Evolutionary conservation across 1,140 invertebrate genomes (phyloP), one percentile per base, ranked within the genome.

Genomic region (Drosophila nebulosa): DNA sequence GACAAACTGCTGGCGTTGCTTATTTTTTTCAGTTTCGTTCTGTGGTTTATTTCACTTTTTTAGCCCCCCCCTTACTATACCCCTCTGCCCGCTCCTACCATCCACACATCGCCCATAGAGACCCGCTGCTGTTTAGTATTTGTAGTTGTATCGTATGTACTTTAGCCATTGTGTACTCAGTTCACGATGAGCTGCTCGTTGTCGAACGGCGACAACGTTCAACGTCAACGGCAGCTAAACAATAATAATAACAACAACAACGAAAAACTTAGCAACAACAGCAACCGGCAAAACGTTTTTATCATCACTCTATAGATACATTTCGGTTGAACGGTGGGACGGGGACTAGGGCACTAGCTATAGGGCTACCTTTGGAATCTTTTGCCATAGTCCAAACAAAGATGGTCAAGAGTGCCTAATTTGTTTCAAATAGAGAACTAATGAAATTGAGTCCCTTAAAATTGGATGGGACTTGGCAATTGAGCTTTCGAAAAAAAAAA

Each of bases 161-260:
- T 88, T 88, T 83, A 83, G 75, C 78, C 83, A 86, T 86, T 86
- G 81, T 86, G 81, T 86, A 88, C 81, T 78, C 81, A 81, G 83
- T 78, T 71, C 81, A 81, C 81, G 83, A 78, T 81, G 74, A 74
- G 80, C 67, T 55, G 64, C 71, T 65, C 59, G 24, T 39, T 39
- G 36, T 39, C 36, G 39, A 59, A 51, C 60, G 64, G 69, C 71
- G 76, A 73, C 79, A 65, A 76, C 71, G 67, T 63, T 58, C 79
- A 65, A 76, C 71, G 71, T 62, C 65, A 67, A 56, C 70, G 64
- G 55, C 74, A 61, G 51, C 51, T 3, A 26, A 52, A 26, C 22
- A 52, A n/a, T 4, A 14, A 30, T 26, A 27, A 21, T 26, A 16
- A 59, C 62, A 59, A 30, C 26, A 32, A 30, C 69, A 58, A 55